These are phyloP conservation scores for Aporophyla lueneburgensis DNA, from an alignment of 2,888 invertebrate species.

Conservation along the genomic window DNA sequence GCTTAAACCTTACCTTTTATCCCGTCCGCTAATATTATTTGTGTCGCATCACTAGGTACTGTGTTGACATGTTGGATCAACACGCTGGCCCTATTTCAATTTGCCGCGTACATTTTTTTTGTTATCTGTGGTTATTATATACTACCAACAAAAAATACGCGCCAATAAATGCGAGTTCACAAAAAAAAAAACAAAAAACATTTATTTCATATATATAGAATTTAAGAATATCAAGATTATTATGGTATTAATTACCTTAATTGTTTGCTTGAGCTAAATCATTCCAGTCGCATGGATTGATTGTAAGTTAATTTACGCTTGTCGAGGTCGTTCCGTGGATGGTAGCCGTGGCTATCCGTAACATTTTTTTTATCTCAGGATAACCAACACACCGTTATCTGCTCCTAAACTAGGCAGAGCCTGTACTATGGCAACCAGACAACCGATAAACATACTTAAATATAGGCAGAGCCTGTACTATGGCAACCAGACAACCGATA, in stretches of 20 bases:
- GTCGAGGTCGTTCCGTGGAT: background rate
- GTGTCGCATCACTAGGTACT: slow-evolving; percentile 1
- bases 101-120: background rate
- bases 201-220: too few species aligned
- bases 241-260: too few species aligned
- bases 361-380: too few species aligned
- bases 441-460: too few species aligned
- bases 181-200: background rate
- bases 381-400: too few species aligned
- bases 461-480: too few species aligned
- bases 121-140: background rate
- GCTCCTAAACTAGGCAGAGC: too few species aligned
- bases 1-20: background rate
- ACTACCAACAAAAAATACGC: too few species aligned
- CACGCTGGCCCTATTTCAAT: background rate
- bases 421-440: too few species aligned
- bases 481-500: too few species aligned
- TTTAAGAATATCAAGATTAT: too few species aligned
- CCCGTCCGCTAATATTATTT: too few species aligned
- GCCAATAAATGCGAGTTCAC: background rate
- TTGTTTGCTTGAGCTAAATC: background rate
- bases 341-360: background rate
- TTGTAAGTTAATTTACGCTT: background rate
- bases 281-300: background rate
- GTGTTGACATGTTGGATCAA: background rate